Percentiles rank a stretch among this genome's conserved stretches.
These are phyloP conservation scores for Ornithorhynchus anatinus DNA, from an alignment of 2,113 vertebrate species.

Conservation along the genomic window DNA sequence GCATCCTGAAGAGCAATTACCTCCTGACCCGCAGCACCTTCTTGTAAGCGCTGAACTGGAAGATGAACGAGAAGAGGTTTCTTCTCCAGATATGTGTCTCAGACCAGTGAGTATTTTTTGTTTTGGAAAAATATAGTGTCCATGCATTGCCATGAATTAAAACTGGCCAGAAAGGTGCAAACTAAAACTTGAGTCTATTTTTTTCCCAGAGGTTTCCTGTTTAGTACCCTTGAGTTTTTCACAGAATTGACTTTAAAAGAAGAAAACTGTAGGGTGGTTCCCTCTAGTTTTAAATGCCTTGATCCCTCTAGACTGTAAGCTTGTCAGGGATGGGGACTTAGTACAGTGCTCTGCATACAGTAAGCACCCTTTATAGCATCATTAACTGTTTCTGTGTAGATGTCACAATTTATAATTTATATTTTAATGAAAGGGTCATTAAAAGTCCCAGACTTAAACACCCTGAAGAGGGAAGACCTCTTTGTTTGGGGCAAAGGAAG, in stretches of 20 bases:
- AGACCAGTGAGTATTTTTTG: conserved; percentile 81
- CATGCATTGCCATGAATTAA: not conserved
- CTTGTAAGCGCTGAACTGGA: conserved; percentile 69
- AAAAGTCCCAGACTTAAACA: not conserved
- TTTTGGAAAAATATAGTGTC: conserved; percentile 5
- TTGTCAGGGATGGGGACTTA: too few species aligned
- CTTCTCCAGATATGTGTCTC: conserved; percentile 90
- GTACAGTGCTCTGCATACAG: conserved; percentile 1
- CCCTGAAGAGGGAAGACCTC: not conserved
- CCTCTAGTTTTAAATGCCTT: too few species aligned
- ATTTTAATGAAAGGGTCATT: not conserved
- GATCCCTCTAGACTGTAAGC: too few species aligned
- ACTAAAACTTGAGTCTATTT: not conserved
- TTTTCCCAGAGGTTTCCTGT: not conserved
- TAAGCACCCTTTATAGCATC: conserved; percentile 40
- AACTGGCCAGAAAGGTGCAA: not conserved
- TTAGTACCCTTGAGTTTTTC: too few species aligned
- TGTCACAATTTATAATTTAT: conserved; percentile 37
- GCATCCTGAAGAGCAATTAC: conserved; percentile 58
- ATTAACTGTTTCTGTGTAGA: conserved; percentile 34
- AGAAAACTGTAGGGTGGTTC: too few species aligned
- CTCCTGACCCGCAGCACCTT: conserved; percentile 68
- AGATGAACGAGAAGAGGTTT: conserved; percentile 85
- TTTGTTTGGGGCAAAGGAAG: not conserved
- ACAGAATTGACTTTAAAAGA: too few species aligned